Percentiles rank a stretch among this genome's conserved stretches.
These are phyloP conservation scores for Pseudobourletiella spinata DNA, from an alignment of 1,140 invertebrate species.

Conservation along the genomic window DNA sequence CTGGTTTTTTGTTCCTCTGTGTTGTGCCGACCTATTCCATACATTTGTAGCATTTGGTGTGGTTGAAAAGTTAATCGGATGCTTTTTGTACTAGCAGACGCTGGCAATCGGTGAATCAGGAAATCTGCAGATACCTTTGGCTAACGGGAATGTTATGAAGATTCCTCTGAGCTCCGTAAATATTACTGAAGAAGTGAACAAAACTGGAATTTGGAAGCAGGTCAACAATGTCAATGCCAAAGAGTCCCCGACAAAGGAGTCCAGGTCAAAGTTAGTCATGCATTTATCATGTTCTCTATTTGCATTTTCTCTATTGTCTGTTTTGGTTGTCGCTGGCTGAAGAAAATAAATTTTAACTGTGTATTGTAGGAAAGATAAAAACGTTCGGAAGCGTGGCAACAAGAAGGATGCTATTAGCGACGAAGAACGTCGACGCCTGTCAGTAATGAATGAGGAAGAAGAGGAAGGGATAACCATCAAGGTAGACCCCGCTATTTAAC, in stretches of 20 bases:
- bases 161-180: constrained; percentile 79
- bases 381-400: constrained; percentile 44
- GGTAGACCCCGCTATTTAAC: constrained; percentile 40
- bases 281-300: background rate
- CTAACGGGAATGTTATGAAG: constrained; percentile 86
- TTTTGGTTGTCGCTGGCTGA: too few species aligned
- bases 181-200: constrained; percentile 87
- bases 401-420: constrained; percentile 51
- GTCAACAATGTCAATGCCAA: constrained; percentile 58
- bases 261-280: constrained; percentile 15
- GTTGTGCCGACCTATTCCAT: too few species aligned
- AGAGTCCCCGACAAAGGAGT: constrained; percentile 37
- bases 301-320: background rate
- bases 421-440: constrained; percentile 48
- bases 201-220: constrained; percentile 88
- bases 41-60: too few species aligned
- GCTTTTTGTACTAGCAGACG: too few species aligned
- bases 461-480: constrained; percentile 52
- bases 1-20: too few species aligned
- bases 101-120: constrained; percentile 42
- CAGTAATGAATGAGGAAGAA: constrained; percentile 52
- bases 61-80: too few species aligned
- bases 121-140: constrained; percentile 75
- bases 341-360: too few species aligned
- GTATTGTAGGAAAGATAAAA: constrained; percentile 36